These are phyloP conservation scores for Dilophus febrilis DNA, from an alignment of 2,888 invertebrate genomes.

Conservation along the genomic window DNA sequence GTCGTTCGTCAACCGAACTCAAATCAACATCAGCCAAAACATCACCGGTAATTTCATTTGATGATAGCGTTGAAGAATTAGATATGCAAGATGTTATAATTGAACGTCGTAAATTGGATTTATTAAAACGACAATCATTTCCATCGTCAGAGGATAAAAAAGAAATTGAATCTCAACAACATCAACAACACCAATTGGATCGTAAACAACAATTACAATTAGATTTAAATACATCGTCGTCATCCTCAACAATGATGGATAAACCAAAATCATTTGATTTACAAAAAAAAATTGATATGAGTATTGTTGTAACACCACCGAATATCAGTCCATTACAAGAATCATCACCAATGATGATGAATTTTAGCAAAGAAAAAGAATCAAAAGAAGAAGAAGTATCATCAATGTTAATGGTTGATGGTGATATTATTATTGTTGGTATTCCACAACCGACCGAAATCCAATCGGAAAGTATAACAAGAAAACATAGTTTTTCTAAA, in stretches of 20 bases:
- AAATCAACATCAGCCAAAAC: conserved; percentile 5
- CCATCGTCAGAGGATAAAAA: conserved; percentile 30
- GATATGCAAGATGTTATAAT: conserved; percentile 45
- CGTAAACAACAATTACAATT: conserved; percentile 14
- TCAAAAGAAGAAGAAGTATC: conserved; percentile 9
- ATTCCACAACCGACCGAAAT: conserved; percentile 31
- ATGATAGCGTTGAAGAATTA: conserved; percentile 29
- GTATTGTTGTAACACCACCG: conserved; percentile 42
- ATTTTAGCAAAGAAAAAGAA: conserved; percentile 18
- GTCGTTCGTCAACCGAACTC: conserved; percentile 5
- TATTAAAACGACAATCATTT: conserved; percentile 38
- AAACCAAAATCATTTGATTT: conserved; percentile 8
- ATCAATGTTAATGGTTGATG: background rate
- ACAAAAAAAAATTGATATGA: conserved; percentile 19
- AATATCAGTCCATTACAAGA: conserved; percentile 39
- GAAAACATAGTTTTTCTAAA: conserved; percentile 36
- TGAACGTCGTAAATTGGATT: conserved; percentile 41
- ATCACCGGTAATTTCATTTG: conserved; percentile 11
- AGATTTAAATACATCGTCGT: too few relatives aligned
- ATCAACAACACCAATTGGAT: conserved; percentile 31
- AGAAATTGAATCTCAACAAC: conserved; percentile 13
- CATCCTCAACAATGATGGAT: too few relatives aligned
- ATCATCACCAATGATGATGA: conserved; percentile 10
- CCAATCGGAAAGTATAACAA: conserved; percentile 23
- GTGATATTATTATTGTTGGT: conserved; percentile 13